Evolutionary conservation across 92 coral and sea anemone species (phyloP).

Genomic region (Actinernus sp.): DNA sequence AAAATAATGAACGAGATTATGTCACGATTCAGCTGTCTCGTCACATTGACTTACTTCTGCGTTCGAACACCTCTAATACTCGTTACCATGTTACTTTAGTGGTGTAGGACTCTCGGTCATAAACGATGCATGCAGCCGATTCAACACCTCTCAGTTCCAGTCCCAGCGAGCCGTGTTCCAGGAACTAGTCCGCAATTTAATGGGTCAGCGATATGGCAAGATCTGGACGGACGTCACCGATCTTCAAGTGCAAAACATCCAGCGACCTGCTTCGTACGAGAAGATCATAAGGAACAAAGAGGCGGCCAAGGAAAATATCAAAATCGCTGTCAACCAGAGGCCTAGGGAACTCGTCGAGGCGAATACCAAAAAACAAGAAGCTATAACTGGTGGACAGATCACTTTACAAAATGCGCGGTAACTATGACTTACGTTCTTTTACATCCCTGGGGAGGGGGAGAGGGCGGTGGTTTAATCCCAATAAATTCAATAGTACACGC

Average conservation of each 20-base stretch:
- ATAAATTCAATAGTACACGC: too few relatives aligned
- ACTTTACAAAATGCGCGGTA: constrained; percentile 37
- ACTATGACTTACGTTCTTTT: too few relatives aligned
- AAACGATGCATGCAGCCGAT: constrained; percentile 75
- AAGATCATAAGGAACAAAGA: constrained; percentile 6
- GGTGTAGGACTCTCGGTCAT: constrained; percentile 45
- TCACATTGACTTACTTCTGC: too few relatives aligned
- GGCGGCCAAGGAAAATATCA: constrained; percentile 44
- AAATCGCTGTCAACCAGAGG: constrained; percentile 31
- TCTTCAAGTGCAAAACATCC: constrained; percentile 30
- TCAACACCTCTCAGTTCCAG: constrained; percentile 73
- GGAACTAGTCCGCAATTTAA: constrained; percentile 55
- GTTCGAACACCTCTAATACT: too few relatives aligned
- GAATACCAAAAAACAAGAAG: constrained; percentile 32
- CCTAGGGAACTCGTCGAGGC: constrained; percentile 42
- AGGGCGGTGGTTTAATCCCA: too few relatives aligned
- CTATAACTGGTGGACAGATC: constrained; percentile 33
- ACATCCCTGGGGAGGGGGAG: too few relatives aligned
- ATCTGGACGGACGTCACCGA: constrained; percentile 54
- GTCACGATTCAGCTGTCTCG: too few relatives aligned
- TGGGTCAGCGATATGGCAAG: constrained; percentile 21
- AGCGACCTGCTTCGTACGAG: constrained; percentile 2
- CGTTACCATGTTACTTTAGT: constrained; percentile 1
- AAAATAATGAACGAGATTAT: too few relatives aligned
- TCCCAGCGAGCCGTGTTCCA: constrained; percentile 61